These are phyloP conservation scores for Eremobia ochroleuca DNA, from an alignment of 2,888 invertebrate genomes.

Conservation along the genomic window DNA sequence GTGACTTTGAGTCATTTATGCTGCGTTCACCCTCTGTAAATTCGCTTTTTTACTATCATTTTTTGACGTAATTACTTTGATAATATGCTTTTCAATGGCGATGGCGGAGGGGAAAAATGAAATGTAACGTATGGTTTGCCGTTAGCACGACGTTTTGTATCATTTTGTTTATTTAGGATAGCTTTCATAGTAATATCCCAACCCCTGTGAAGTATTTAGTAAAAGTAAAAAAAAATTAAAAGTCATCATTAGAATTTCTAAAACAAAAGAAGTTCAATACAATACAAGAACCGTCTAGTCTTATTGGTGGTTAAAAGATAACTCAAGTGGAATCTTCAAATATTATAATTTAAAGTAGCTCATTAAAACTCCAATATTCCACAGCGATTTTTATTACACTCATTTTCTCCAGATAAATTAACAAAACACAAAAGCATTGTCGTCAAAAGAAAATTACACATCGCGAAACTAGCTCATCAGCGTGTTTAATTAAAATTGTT, in stretches of 20 bases:
- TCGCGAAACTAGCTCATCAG: conserved; percentile 72
- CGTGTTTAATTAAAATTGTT: conserved; percentile 75
- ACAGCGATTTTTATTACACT: conserved; percentile 44
- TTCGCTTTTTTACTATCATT: conserved; percentile 61
- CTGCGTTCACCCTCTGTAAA: conserved; percentile 63
- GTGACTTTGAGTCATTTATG: conserved; percentile 75
- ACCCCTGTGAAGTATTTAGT: not conserved
- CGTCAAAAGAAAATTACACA: conserved; percentile 76
- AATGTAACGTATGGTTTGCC: conserved; percentile 53
- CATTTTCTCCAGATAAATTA: conserved; percentile 61
- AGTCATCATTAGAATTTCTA: not conserved
- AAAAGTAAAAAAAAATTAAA: not conserved
- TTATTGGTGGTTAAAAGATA: not conserved
- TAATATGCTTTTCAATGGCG: conserved; percentile 52
- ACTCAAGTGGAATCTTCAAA: not conserved
- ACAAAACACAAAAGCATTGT: conserved; percentile 66
- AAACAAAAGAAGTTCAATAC: not conserved
- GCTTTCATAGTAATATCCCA: conserved; percentile 4
- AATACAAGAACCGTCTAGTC: not conserved
- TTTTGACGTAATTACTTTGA: conserved; percentile 67
- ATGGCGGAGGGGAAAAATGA: conserved; percentile 46
- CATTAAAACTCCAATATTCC: conserved; percentile 55
- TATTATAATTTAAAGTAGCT: conserved; percentile 38
- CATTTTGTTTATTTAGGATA: conserved; percentile 59
- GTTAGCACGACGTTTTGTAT: conserved; percentile 39